These are phyloP conservation scores for Palythoa caribaeorum DNA, from an alignment of 92 coral and sea anemone species.

Conservation along the genomic window DNA sequence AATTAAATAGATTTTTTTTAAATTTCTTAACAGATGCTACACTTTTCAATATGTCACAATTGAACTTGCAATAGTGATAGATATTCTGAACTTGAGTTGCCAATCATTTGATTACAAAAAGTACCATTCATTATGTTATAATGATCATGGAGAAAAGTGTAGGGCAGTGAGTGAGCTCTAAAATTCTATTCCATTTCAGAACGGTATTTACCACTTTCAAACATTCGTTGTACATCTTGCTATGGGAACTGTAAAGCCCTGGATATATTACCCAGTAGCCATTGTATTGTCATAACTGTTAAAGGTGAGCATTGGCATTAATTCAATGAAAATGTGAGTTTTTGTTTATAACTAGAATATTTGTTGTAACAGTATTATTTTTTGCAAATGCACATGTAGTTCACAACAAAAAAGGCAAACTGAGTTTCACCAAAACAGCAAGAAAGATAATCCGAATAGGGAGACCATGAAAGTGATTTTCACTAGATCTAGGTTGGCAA, in stretches of 20 bases:
- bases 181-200: neutral
- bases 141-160: neutral
- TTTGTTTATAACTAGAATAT: neutral
- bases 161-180: too few relatives aligned
- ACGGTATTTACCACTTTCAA: constrained; percentile 12
- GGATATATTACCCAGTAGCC: constrained; percentile 22
- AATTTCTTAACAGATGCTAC: neutral
- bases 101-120: neutral
- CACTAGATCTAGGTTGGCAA: too few relatives aligned
- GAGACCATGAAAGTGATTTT: too few relatives aligned
- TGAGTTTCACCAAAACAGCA: too few relatives aligned
- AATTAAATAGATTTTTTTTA: neutral
- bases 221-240: constrained; percentile 22
- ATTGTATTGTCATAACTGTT: constrained; percentile 61
- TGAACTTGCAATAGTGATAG: neutral
- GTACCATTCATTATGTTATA: neutral
- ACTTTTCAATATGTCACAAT: neutral
- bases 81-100: neutral
- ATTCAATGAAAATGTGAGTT: neutral
- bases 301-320: constrained; percentile 40
- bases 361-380: neutral
- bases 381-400: neutral
- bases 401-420: neutral
- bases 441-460: too few relatives aligned
- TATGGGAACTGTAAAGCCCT: constrained; percentile 31